Evolutionary conservation across 2,888 invertebrate genomes (phyloP).

Genomic region (Stomorhina lunata): DNA sequence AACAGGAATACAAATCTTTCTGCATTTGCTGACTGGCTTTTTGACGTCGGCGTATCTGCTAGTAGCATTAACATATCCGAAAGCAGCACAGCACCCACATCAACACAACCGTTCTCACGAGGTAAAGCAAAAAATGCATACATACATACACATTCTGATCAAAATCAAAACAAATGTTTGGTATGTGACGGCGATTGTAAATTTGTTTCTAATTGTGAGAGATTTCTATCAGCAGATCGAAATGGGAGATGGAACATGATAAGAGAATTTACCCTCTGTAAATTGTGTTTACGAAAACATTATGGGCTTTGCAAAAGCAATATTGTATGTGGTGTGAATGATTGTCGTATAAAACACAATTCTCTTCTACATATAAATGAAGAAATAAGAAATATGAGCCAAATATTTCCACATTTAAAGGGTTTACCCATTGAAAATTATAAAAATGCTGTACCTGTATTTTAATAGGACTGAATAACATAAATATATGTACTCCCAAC

Average conservation of each 20-base stretch:
- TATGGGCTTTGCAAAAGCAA: conserved; percentile 12
- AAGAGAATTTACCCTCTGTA: conserved; percentile 8
- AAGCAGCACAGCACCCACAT: neutral
- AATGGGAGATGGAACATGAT: neutral
- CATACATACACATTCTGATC: neutral
- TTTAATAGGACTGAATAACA: conserved; percentile 6
- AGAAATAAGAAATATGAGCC: neutral
- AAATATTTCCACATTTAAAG: neutral
- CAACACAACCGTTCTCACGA: neutral
- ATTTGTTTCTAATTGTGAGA: neutral
- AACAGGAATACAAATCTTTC: conserved; percentile 19
- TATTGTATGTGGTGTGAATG: neutral
- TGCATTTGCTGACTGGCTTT: conserved; percentile 42
- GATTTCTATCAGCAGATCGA: neutral
- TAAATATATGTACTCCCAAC: neutral
- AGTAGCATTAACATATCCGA: neutral
- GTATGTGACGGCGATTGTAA: neutral
- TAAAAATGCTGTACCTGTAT: neutral
- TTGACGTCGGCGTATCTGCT: conserved; percentile 28
- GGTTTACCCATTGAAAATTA: conserved; percentile 9
- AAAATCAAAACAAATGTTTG: neutral
- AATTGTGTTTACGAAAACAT: conserved; percentile 10
- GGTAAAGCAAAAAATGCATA: conserved; percentile 3
- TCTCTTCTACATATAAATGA: no score
- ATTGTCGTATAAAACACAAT: no score